Evolutionary conservation across 1,140 invertebrate species (phyloP), one percentile per base, ranked within the genome.

Genomic region (Ceratoteleas bidentatus): DNA sequence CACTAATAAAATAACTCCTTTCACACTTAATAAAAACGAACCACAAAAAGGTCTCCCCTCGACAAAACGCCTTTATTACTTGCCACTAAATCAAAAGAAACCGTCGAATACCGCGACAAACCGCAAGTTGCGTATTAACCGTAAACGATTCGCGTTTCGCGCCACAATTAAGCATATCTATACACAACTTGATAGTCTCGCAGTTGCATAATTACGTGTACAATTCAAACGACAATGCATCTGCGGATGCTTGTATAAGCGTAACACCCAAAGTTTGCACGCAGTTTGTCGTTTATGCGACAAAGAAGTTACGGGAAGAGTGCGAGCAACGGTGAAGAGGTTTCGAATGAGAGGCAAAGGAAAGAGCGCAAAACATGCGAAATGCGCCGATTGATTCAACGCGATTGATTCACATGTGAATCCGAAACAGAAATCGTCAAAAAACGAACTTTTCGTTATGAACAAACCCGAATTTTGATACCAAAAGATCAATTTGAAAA

Each of bases 301-400:
- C 52, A 54, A 58, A 66, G 62, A 65, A 69, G 47, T 32, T 43
- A 32, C 47, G 47, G 47, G 52, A 14, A 53, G 56, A 66, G 61
- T 52, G 58, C 33, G 15, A 62, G 57, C 16, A 65, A 61, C 50
- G 10, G 47, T 62, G 14, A 62, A 47, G 45, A 77, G 70, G 54
- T 53, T 58, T 61, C 13, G 57, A 58, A 61, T 58, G 49, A 68
- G 36, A 76, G 36, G 54, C 69, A 69, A 74, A 72, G 56, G 56
- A 76, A 58, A 76, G 66, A 72, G 15, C 52, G 62, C 8, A 43
- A 43, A 9, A 43, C 40, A 43, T 43, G 40, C 6, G 1, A 43
- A 43, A 43, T n/a, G 40, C 40, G 9, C 2, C 40, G 40, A 43
- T 43, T 43, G 40, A 43, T 43, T 43, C 40, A n/a, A n/a, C n/a